A percentile compares a stretch with the other conserved stretches of the same genome.
Evolutionary conservation across 1,140 invertebrate genomes (phyloP).

Genomic region (Cyclargus thomasi): DNA sequence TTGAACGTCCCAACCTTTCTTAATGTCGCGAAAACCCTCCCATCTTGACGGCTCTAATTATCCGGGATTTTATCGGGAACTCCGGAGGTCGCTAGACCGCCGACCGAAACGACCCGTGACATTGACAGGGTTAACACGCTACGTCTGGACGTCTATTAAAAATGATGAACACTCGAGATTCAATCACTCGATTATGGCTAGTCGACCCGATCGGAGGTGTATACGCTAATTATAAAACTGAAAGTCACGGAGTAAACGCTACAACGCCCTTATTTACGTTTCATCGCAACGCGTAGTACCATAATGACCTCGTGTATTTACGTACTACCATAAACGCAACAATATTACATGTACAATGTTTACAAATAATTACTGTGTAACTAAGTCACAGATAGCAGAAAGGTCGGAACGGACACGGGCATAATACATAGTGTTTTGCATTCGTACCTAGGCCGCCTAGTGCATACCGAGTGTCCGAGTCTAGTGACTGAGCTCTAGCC

Average conservation of each 20-base stretch:
- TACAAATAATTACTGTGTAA: slow-evolving; percentile 19
- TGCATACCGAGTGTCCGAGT: not conserved
- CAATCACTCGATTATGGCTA: slow-evolving; percentile 26
- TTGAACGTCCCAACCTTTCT: slow-evolving; percentile 71
- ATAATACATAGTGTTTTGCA: slow-evolving; percentile 1
- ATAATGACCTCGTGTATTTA: slow-evolving; percentile 18
- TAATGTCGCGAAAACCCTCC: slow-evolving; percentile 48
- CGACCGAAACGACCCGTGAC: slow-evolving; percentile 57
- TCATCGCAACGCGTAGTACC: slow-evolving; percentile 12
- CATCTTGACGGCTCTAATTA: slow-evolving; percentile 47
- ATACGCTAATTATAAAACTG: slow-evolving; percentile 14
- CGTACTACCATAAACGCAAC: slow-evolving; percentile 13
- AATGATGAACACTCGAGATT: slow-evolving; percentile 37
- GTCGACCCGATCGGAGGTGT: not conserved
- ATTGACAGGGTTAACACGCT: slow-evolving; percentile 60
- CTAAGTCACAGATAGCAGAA: slow-evolving; percentile 15
- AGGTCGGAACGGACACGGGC: slow-evolving; percentile 17
- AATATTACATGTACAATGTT: slow-evolving; percentile 20
- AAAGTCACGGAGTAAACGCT: slow-evolving; percentile 11
- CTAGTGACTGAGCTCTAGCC: slow-evolving; percentile 37
- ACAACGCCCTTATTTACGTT: slow-evolving; percentile 13
- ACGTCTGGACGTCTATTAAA: slow-evolving; percentile 40
- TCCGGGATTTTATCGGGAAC: slow-evolving; percentile 29
- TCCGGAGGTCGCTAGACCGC: slow-evolving; percentile 47
- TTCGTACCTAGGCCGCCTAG: not conserved